Percentiles rank a stretch among this genome's conserved stretches.
Evolutionary conservation across 1,140 invertebrate species (phyloP).

Genomic region (Bombus cullumanus): DNA sequence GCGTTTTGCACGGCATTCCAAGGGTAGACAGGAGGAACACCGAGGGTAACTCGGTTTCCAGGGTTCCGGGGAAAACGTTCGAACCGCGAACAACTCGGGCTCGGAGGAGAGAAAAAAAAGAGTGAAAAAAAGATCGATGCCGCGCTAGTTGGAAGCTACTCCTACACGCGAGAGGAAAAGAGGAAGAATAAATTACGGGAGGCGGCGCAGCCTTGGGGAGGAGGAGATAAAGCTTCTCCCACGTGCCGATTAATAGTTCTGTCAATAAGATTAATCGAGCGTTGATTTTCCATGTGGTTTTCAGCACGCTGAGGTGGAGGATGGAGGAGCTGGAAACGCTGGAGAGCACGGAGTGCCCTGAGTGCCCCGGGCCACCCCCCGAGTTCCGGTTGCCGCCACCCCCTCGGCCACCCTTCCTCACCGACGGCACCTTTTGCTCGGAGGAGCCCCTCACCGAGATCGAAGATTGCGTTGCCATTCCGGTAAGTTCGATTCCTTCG

Average conservation of each 20-base stretch:
- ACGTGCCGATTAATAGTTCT: constrained; percentile 58
- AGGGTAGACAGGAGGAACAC: background rate
- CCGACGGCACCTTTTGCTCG: constrained; percentile 80
- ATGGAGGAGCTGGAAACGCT: constrained; percentile 81
- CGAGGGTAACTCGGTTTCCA: background rate
- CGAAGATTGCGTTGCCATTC: constrained; percentile 80
- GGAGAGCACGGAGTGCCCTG: constrained; percentile 81
- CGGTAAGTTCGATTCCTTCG: constrained; percentile 69
- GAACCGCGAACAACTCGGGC: background rate
- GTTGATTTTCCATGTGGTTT: constrained; percentile 69
- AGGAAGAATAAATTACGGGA: constrained; percentile 35
- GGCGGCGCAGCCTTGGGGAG: background rate
- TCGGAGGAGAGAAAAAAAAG: background rate
- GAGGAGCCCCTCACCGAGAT: constrained; percentile 80
- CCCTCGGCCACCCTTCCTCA: constrained; percentile 80
- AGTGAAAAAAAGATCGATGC: background rate
- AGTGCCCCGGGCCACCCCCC: constrained; percentile 80
- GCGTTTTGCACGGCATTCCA: background rate
- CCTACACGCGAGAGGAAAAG: background rate
- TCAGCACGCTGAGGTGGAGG: constrained; percentile 80
- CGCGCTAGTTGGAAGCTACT: background rate
- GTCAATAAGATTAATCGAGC: constrained; percentile 69
- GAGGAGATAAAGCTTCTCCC: constrained; percentile 28
- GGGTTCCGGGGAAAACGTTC: background rate
- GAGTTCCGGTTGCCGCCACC: constrained; percentile 82